Evolutionary conservation across 2,797 vertebrate genomes (phyloP), one percentile per base, ranked within the genome.

Genomic region (Rhinella marina): DNA sequence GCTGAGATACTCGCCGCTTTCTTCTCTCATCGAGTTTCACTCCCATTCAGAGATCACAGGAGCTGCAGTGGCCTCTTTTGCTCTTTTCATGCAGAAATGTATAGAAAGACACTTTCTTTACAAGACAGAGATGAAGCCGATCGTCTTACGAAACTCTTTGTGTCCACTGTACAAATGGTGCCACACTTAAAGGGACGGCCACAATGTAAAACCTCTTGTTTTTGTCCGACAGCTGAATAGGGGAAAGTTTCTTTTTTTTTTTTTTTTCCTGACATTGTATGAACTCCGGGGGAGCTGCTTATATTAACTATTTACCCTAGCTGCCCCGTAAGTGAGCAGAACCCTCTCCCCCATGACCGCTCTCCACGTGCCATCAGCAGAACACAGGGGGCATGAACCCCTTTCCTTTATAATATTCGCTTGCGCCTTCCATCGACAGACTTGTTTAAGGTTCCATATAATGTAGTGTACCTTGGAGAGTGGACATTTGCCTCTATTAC

Each of bases 61-160:
- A 32, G 59, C 62, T 41, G 79, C 72, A 48, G 29, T 25, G 56
- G 75, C 32, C 82, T 80, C 80, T 86, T 80, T 75, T 76, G 70
- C 81, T 89, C 73, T 70, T 86, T 79, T 89, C 81, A 82, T 86
- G 77, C 72, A 50, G 52, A 64, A 89, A 86, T 70, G 75, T 89
- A 86, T 86, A 86, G 85, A 89, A 89, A 89, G 84, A 89, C 84
- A 82, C 78, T 79, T 86, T 89, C 85, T 84, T 86, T 80, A 66
- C 48, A 61, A 83, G 27, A n/a, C 62, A 72, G 59, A 89, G 88
- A 86, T 89, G 80, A 89, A 86, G 85, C 52, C 48, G 85, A 89
- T 89, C 85, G 16, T 62, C 32, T 89, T 89, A 86, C 88, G 57
- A 2, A 50, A 50, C 62, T 21, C 72, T 89, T 89, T 89, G 88